These are phyloP conservation scores for Pseudomyrmex cubaensis DNA, from an alignment of 1,140 invertebrate species.

Conservation along the genomic window DNA sequence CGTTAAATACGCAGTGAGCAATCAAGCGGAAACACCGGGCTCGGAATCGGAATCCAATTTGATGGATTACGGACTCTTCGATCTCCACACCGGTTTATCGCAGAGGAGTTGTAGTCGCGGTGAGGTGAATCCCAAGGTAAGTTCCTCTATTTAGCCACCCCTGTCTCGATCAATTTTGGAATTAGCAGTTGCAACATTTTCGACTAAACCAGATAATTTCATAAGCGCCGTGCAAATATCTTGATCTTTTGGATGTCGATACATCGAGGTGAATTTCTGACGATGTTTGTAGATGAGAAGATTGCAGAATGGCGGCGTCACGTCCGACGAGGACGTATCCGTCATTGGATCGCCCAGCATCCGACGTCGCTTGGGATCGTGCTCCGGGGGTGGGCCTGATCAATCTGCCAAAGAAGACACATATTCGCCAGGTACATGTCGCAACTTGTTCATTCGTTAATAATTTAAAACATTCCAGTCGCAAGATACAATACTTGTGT, in stretches of 20 bases:
- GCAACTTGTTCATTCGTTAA: background rate
- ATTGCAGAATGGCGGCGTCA: conserved; percentile 84
- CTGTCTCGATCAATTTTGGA: background rate
- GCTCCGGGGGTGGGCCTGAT: conserved; percentile 83
- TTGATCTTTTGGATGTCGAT: background rate
- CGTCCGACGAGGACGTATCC: conserved; percentile 88
- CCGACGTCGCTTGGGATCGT: conserved; percentile 89
- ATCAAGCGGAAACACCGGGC: conserved; percentile 89
- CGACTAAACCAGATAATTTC: too few species aligned
- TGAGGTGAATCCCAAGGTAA: conserved; percentile 82
- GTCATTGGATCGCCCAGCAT: conserved; percentile 89
- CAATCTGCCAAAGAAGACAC: conserved; percentile 88
- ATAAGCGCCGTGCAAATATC: too few species aligned
- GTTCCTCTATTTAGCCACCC: background rate
- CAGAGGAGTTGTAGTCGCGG: conserved; percentile 83
- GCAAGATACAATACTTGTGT: too few species aligned
- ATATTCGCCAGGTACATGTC: conserved; percentile 88
- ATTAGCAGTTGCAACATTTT: background rate
- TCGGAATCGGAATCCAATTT: conserved; percentile 91
- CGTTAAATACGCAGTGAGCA: conserved; percentile 84
- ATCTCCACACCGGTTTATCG: conserved; percentile 88
- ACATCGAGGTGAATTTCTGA: conserved; percentile 4
- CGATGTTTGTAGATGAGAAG: conserved; percentile 80
- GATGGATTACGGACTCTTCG: conserved; percentile 90
- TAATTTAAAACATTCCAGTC: too few species aligned